Conservation (phyloP, 2,113 vertebrate genomes). For the Equus quagga region DNA sequence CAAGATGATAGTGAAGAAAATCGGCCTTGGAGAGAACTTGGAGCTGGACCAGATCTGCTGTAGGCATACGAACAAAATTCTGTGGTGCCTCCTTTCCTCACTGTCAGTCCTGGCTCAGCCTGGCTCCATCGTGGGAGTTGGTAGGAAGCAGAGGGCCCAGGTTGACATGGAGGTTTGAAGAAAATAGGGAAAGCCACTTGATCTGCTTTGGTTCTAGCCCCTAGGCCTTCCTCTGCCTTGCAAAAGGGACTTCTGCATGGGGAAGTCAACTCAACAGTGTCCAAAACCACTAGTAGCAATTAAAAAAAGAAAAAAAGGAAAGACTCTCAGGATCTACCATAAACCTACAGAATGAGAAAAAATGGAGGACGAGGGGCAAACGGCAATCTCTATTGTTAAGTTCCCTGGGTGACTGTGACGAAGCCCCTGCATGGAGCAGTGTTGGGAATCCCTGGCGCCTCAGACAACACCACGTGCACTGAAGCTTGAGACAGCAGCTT, state of each 20-base stretch:
- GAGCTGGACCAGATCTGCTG: not conserved
- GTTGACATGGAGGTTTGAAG: not conserved
- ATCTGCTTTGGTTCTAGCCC: not conserved
- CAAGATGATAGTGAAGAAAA: not conserved
- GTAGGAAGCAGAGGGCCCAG: not conserved
- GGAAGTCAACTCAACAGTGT: not conserved
- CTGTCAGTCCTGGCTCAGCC: not conserved
- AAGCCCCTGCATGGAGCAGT: not conserved
- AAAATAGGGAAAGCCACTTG: not conserved
- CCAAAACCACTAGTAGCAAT: not conserved
- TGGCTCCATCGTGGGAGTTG: not conserved
- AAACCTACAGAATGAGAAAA: not conserved
- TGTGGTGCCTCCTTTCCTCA: not conserved
- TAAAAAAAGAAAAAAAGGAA: not conserved
- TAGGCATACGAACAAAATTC: not conserved
- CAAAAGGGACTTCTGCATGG: not conserved
- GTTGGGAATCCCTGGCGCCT: not conserved
- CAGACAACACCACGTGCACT: not conserved
- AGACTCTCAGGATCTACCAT: not conserved
- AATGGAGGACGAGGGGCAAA: not conserved
- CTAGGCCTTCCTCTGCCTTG: not conserved
- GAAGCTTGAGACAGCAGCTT: not conserved
- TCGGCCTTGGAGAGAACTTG: not conserved
- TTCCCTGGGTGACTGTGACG: not conserved
- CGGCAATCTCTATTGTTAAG: not conserved